A percentile compares a stretch with the other conserved stretches of the same genome.
Conservation (phyloP, 2,113 vertebrate genomes). For the Triplophysa dalaica region DNA sequence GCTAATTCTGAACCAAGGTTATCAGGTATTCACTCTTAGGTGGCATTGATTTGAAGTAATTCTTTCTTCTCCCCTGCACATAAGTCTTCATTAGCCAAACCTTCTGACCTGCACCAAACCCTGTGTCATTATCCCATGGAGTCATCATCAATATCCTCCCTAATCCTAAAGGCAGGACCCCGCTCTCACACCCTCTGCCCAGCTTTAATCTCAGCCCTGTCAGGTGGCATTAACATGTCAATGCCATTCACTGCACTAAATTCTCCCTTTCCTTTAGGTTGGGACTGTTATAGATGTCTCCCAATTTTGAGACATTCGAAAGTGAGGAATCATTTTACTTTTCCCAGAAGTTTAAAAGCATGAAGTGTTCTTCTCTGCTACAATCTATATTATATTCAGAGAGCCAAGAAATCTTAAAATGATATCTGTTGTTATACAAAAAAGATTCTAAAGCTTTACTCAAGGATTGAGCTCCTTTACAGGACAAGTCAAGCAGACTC, state of each 20-base stretch:
- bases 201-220: conserved; percentile 48
- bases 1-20: conserved; percentile 60
- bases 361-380: too few relatives aligned
- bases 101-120: conserved; percentile 56
- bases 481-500: not conserved
- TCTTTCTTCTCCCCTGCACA: conserved; percentile 55
- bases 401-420: not conserved
- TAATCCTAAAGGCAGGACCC: conserved; percentile 33
- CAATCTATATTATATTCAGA: too few relatives aligned
- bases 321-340: not conserved
- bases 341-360: not conserved
- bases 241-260: conserved; percentile 26
- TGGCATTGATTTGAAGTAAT: conserved; percentile 57
- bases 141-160: conserved; percentile 52
- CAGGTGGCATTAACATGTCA: conserved; percentile 37
- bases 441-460: not conserved
- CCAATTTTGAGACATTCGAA: not conserved
- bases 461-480: not conserved
- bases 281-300: not conserved
- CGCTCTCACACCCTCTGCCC: conserved; percentile 25
- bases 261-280: not conserved
- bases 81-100: conserved; percentile 63
- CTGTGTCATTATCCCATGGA: conserved; percentile 51
- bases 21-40: conserved; percentile 48
- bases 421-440: not conserved